These are phyloP conservation scores for Enteromius paludinosus DNA, from an alignment of 2,797 vertebrate species.

Conservation along the genomic window DNA sequence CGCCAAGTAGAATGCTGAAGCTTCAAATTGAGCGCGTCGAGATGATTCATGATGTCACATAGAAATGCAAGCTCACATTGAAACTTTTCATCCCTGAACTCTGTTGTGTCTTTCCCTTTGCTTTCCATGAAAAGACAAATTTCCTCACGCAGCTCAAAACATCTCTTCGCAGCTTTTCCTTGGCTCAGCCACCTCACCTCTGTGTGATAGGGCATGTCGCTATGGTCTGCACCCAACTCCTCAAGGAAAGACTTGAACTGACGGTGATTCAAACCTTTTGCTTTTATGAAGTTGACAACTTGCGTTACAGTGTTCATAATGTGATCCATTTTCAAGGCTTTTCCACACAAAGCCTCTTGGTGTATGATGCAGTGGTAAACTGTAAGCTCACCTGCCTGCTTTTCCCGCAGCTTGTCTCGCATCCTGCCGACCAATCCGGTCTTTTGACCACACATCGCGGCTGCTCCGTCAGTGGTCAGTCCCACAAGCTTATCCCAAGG, in stretches of 20 bases:
- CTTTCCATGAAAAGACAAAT: conserved; percentile 44
- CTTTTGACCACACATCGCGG: not conserved
- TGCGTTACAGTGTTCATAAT: not conserved
- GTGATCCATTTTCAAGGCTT: not conserved
- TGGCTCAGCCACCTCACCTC: conserved; percentile 48
- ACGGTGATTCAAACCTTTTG: conserved; percentile 11
- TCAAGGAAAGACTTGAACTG: not conserved
- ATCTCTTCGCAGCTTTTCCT: conserved; percentile 47
- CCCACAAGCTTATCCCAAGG: conserved; percentile 15
- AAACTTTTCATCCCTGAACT: conserved; percentile 22
- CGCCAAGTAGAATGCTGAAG: conserved; percentile 18
- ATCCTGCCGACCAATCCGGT: conserved; percentile 6
- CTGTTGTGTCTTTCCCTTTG: conserved; percentile 32
- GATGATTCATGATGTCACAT: conserved; percentile 53
- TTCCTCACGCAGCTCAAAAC: conserved; percentile 42
- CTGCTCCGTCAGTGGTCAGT: conserved; percentile 19
- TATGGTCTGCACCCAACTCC: not conserved
- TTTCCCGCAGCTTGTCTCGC: conserved; percentile 5
- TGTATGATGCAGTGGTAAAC: no score
- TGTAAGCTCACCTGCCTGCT: not conserved
- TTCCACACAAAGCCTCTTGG: not conserved
- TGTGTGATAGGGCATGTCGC: not conserved
- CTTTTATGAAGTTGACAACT: not conserved
- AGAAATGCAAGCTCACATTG: conserved; percentile 44
- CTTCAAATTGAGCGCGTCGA: conserved; percentile 44